These are phyloP conservation scores for Drosophila ananassae DNA, from an alignment of 1,140 invertebrate species.

Conservation along the genomic window DNA sequence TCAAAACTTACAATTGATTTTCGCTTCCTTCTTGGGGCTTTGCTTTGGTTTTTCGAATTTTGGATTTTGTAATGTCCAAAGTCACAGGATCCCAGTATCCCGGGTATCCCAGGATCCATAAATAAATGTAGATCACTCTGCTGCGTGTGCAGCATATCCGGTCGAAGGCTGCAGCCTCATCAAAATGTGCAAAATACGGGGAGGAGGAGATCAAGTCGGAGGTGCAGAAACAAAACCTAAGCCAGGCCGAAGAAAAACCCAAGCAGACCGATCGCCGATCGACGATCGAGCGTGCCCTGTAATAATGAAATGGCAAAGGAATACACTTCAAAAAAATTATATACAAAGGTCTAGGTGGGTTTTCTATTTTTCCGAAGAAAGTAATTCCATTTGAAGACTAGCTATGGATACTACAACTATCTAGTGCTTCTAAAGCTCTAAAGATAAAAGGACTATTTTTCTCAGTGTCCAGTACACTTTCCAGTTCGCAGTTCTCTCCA, in stretches of 20 bases:
- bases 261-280: constrained; percentile 33
- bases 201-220: constrained; percentile 2
- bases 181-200: constrained; percentile 58
- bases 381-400: no score
- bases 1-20: constrained; percentile 79
- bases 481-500: constrained; percentile 19
- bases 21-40: constrained; percentile 10
- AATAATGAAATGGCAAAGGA: constrained; percentile 68
- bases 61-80: neutral
- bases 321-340: constrained; percentile 1
- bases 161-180: constrained; percentile 48
- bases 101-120: constrained; percentile 65
- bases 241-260: constrained; percentile 25
- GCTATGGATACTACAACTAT: no score
- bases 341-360: neutral
- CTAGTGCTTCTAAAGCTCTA: no score
- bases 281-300: constrained; percentile 61
- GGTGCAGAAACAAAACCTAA: constrained; percentile 11
- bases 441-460: neutral
- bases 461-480: constrained; percentile 17
- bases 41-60: no score
- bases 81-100: neutral
- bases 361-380: neutral
- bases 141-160: constrained; percentile 75
- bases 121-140: constrained; percentile 79